These are phyloP conservation scores for Trilocha varians DNA, from an alignment of 2,888 invertebrate genomes.

Conservation along the genomic window DNA sequence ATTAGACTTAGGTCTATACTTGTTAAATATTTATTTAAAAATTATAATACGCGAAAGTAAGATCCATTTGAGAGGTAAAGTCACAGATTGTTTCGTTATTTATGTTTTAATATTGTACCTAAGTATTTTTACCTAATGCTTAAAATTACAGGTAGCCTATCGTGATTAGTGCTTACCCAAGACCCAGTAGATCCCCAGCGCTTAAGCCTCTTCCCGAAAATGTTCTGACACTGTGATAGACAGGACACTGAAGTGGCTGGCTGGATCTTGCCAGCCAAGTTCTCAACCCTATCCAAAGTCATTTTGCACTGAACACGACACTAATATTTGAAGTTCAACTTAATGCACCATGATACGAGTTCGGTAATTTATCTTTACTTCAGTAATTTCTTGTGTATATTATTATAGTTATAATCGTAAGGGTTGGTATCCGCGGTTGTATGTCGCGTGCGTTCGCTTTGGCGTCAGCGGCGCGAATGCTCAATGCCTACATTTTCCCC, in stretches of 20 bases:
- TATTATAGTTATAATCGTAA: too few species aligned
- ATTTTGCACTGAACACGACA: constrained; percentile 36
- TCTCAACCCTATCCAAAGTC: constrained; percentile 65
- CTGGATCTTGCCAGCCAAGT: constrained; percentile 63
- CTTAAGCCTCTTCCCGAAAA: constrained; percentile 77
- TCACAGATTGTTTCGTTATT: too few species aligned
- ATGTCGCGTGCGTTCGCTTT: constrained; percentile 37
- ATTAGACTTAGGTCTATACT: too few species aligned
- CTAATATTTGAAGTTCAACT: constrained; percentile 6
- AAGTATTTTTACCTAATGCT: neutral
- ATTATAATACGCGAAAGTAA: too few species aligned
- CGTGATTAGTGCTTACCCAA: constrained; percentile 77
- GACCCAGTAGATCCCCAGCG: constrained; percentile 84
- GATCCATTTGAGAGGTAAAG: too few species aligned
- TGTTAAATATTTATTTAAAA: too few species aligned
- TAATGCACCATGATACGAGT: neutral
- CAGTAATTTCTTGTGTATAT: too few species aligned
- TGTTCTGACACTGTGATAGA: constrained; percentile 74
- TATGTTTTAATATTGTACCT: too few species aligned
- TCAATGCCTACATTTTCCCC: constrained; percentile 31
- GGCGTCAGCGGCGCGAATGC: constrained; percentile 42
- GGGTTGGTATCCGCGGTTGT: too few species aligned
- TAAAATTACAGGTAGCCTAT: neutral
- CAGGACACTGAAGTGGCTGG: constrained; percentile 68
- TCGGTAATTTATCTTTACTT: too few species aligned